Conservation (phyloP, 2,113 vertebrate species). For the Pavo muticus region DNA sequence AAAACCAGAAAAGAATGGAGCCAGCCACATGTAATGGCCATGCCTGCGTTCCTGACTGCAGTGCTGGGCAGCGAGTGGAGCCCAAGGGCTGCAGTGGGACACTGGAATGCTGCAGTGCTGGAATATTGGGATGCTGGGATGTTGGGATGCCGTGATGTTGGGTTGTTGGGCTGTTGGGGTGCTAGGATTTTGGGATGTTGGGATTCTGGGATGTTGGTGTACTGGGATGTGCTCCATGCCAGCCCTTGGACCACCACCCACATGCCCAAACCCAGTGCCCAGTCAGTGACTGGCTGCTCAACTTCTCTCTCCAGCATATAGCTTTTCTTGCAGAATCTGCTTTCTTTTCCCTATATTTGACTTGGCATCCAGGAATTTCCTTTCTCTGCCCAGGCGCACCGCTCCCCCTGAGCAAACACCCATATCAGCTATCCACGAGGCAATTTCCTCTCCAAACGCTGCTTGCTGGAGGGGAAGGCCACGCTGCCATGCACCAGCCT, state of each 20-base stretch:
- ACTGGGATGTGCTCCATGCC: neutral
- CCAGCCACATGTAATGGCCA: fast-evolving
- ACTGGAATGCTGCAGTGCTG: neutral
- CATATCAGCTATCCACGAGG: neutral
- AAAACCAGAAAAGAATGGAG: neutral
- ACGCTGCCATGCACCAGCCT: neutral
- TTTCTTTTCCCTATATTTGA: neutral
- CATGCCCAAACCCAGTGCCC: neutral
- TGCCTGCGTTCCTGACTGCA: neutral
- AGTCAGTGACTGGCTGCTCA: neutral
- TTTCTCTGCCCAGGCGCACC: neutral
- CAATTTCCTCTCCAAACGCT: conserved; percentile 50
- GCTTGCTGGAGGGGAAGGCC: neutral
- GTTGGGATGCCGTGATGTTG: neutral
- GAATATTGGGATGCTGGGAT: neutral
- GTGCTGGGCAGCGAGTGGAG: fast-evolving
- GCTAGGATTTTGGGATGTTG: neutral
- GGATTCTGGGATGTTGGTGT: too few species aligned
- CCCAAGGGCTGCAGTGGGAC: neutral
- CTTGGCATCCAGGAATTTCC: neutral
- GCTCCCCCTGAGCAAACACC: neutral
- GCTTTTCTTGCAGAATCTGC: neutral
- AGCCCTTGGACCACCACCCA: neutral
- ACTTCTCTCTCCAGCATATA: neutral
- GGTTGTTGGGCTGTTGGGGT: neutral